Evolutionary conservation across 1,140 invertebrate genomes (phyloP), one percentile per base, ranked within the genome.

Genomic region (Nylanderia fulva): DNA sequence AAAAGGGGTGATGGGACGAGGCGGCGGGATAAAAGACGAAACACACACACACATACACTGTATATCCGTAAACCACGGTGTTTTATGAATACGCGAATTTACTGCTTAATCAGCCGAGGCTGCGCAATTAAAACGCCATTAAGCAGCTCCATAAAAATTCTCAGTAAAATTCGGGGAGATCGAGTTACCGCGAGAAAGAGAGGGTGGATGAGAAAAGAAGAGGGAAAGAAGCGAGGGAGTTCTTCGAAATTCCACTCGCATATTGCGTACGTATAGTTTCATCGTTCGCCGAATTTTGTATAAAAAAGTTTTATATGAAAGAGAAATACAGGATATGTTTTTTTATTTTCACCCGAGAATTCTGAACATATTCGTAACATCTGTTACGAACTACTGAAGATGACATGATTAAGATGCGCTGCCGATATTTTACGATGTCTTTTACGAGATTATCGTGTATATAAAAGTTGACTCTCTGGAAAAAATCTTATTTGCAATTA

Each of bases 121-220:
- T 63, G 82, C 60, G 92, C 90, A 93, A 93, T 93, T 93, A 93
- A 93, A 93, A 89, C 85, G 74, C 90, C 89, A 93, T 93, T 92
- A 92, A 87, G 84, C 61, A 85, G 77, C 68, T 79, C 68, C 84
- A 88, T 91, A 91, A 91, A 92, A 92, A 91, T 89, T 88, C 89
- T 61, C 56, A 60, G 88, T 88, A 87, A 91, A 91, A 91, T 90
- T 90, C 83, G 85, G 75, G 54, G 91, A 91, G 90, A 92, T 93
- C 90, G 84, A 75, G 88, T 93, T 93, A 92, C 91, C 61, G 21
- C 42, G 39, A 42, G 39, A 42, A 11, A 42, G 39, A 42, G 15
- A 18, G 15, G 18, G 15, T 0, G 45, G 18, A 4, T 15, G 42
- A 45, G 42, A 5, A 15, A 9, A 5, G 18, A 4, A 48, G 45